Base-by-base conservation (phyloP, 1,140 invertebrate species). In the Whitmania pigra region DNA sequence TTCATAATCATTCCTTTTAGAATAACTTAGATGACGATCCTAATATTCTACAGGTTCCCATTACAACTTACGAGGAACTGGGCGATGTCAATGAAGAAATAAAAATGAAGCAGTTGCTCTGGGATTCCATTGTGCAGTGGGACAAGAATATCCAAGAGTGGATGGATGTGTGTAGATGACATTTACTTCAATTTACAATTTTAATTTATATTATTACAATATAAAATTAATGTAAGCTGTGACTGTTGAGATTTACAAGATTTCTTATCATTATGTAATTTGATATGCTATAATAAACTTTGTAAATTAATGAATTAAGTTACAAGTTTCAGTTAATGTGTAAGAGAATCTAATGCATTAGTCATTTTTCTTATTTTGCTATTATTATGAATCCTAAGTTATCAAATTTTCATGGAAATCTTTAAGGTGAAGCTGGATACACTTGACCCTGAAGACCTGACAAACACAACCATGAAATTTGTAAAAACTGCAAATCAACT, bases 41-140 rank as follows among this genome's bases (percentile, higher is more conserved):
- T 11, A 63, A 18, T 31, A 20, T 25, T 7, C 2, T 83, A 53
- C 74, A 88, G 84, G 84, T 90, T 29, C 90, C 91, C 78, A 86
- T 90, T 25, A 88, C 88, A 3, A 86, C 89, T 78, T 88, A 90
- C 77, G 90, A 92, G 54, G 85, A 88, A 20, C 81, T 94, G 60
- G 90, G 91, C 72, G 87, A 89, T 78, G 88, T 89, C 0, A 85
- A 87, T 74, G 88, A 86, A 72, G 88, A 92, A 75, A 85, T 92
- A 0, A 89, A 88, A 77, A 79, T 92, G 31, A 86, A 90, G 55
- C 87, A 88, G 78, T 83, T 89, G 54, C 80, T 94, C 0, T 92
- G 90, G 88, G 87, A 88, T 54, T 88, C 87, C 54, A 81, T 88
- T 2, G 86, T 86, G 40, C 85, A 87, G 40, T 93, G 90, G 90